A percentile compares a stretch with the other conserved stretches of the same genome.
These are phyloP conservation scores for Lottia gigantea DNA, from an alignment of 2,888 invertebrate species.

Conservation along the genomic window DNA sequence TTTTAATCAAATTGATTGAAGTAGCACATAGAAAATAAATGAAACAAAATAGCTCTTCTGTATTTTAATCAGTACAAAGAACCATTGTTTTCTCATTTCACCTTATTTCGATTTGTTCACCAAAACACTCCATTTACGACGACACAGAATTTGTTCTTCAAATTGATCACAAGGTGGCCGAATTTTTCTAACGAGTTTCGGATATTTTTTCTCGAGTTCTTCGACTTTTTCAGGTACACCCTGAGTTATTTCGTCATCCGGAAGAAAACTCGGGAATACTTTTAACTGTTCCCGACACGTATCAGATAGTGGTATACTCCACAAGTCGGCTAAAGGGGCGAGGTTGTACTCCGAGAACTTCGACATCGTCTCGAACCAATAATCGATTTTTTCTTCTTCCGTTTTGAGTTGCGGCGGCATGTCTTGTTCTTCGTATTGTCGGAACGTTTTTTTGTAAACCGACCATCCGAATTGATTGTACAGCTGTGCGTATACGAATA, in stretches of 20 bases:
- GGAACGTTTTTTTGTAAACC: neutral
- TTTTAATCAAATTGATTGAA: too few species aligned
- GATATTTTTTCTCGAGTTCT: neutral
- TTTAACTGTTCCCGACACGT: neutral
- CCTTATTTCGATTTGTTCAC: too few species aligned
- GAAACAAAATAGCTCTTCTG: too few species aligned
- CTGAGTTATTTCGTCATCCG: conserved; percentile 4
- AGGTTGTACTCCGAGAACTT: neutral
- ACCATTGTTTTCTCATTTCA: too few species aligned
- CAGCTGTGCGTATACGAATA: neutral
- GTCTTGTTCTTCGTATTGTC: conserved; percentile 2
- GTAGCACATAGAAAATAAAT: too few species aligned
- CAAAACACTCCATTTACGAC: neutral
- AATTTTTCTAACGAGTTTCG: neutral
- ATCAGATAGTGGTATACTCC: neutral
- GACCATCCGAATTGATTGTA: neutral
- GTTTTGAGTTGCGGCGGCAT: neutral
- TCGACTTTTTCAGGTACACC: neutral
- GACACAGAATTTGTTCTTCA: neutral
- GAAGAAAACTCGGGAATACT: neutral
- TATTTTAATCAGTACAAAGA: too few species aligned
- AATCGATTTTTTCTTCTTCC: neutral
- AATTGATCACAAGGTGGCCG: neutral
- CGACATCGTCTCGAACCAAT: neutral
- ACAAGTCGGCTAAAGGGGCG: conserved; percentile 2